Evolutionary conservation across 1,140 invertebrate species (phyloP).

Genomic region (Calliphora vicina): DNA sequence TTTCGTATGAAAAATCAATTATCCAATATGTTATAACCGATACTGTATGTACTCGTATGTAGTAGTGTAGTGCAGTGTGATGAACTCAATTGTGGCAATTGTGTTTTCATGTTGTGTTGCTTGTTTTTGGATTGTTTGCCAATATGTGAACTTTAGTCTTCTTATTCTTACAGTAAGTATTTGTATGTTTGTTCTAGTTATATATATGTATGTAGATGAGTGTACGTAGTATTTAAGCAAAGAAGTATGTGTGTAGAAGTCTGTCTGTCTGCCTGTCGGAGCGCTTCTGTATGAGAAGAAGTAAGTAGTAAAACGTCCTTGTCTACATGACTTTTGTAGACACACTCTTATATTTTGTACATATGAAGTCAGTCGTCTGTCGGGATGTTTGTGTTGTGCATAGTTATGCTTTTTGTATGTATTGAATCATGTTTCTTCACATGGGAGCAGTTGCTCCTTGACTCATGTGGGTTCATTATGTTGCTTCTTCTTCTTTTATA

Average conservation of each 20-base stretch:
- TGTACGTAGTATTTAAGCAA: too few relatives aligned
- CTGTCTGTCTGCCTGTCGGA: background rate
- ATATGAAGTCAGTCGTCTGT: background rate
- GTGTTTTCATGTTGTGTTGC: conserved; percentile 13
- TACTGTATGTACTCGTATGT: too few relatives aligned
- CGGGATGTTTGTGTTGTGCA: background rate
- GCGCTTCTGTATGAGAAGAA: background rate
- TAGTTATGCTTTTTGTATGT: background rate
- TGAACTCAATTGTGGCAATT: conserved; percentile 30
- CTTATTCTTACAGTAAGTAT: background rate
- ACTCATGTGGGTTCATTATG: background rate
- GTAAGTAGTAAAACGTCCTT: conserved; percentile 1
- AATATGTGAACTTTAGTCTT: conserved; percentile 23
- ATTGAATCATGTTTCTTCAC: background rate
- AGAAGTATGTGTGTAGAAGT: background rate
- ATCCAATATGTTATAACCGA: too few relatives aligned
- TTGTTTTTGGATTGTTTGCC: conserved; percentile 20
- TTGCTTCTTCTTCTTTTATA: background rate
- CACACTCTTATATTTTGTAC: background rate
- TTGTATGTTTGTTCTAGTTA: background rate
- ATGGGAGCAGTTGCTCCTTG: conserved; percentile 5
- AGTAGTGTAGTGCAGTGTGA: too few relatives aligned
- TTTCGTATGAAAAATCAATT: too few relatives aligned
- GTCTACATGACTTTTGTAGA: background rate
- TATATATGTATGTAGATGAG: too few relatives aligned